Base-by-base conservation (phyloP, 2,888 invertebrate species). In the Molanna angustata region DNA sequence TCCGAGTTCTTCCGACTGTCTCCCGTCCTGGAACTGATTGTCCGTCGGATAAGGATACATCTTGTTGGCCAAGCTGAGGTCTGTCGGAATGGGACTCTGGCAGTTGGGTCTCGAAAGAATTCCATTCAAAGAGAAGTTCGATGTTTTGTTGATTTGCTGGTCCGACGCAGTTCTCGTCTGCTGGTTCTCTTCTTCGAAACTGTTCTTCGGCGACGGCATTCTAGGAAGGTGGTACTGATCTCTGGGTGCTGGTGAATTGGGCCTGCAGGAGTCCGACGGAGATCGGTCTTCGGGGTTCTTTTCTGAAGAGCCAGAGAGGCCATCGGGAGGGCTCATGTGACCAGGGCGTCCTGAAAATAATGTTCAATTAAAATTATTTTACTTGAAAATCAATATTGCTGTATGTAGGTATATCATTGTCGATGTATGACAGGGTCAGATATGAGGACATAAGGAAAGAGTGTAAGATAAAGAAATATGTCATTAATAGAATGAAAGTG, bases 251-350 rank as follows among this genome's bases (percentile, higher is more conserved):
- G 57, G 56, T 2, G 54, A 54, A 13, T 71, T 71, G 1, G 71
- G 57, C 18, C 72, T 73, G 22, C 68, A 64, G 42, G 66, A 69
- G n/a, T 75, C 73, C 31, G 66, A 49, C 1, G 58, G n/a, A 1
- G 63, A 62, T 0, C 64, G 63, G 2, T 72, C 72, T 49, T 74
- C 76, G 1, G 74, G 72, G 6, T 71, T 72, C 60, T 74, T 74
- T 3, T 69, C 73, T 17, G 74, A 72, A 22, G 73, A 73, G 32
- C 73, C 72, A 1, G 70, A 66, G 0, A 69, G 70, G 60, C 74
- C 73, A 7, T 76, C 74, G 4, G 76, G 74, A 1, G 75, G 74
- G 50, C 74, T 74, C 3, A 72, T 69, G 16, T 72, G 74, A 61
- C 76, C 76, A 1, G 69, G 64, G 47, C 76, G 76, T 52, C 73